Evolutionary conservation across 1,140 invertebrate species (phyloP), one percentile per base, ranked within the genome.

Genomic region (Pogonognathellus flavescens): DNA sequence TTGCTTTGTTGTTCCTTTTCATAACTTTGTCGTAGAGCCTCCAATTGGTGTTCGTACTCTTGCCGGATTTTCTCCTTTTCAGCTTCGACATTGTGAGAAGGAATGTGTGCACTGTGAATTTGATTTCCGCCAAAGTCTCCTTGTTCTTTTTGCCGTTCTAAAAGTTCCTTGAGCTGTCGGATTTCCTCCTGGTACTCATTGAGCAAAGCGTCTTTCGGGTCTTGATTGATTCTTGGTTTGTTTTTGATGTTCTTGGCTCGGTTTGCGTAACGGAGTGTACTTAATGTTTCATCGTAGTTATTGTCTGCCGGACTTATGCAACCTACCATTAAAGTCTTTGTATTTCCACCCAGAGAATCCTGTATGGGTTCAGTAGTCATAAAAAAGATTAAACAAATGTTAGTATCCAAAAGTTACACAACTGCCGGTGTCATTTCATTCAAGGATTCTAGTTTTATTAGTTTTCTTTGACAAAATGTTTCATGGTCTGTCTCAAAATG

Each of bases 331-430:
- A 98, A 90, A 0, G 97, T 98, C 90, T 97, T 96, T 0, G 97
- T 97, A 90, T 98, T 98, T 0, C 97, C 97, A 9, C 97, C 97
- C 0, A 98, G 91, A n/a, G 96, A 98, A 90, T 97, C 96, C 94
- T 94, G 86, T 31, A n/a, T n/a, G n/a, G n/a, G 18, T 11, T 16
- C 41, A 25, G n/a, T n/a, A n/a, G n/a, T n/a, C n/a, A n/a, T n/a
- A n/a, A n/a, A n/a, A n/a, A n/a, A n/a, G n/a, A n/a, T n/a, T n/a
- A 41, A 41, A 41, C 31, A 41, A 41, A 41, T 1, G 6, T 41
- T 41, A 41, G 2, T 41, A 41, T 41, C n/a, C n/a, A n/a, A n/a
- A n/a, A n/a, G n/a, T n/a, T n/a, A n/a, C 31, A 41, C 31, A 41
- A 41, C n/a, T n/a, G n/a, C n/a, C n/a, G n/a, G n/a, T 41, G 31